These are phyloP conservation scores for Zaprionus gabonicus DNA, from an alignment of 1,140 invertebrate species.

Conservation along the genomic window DNA sequence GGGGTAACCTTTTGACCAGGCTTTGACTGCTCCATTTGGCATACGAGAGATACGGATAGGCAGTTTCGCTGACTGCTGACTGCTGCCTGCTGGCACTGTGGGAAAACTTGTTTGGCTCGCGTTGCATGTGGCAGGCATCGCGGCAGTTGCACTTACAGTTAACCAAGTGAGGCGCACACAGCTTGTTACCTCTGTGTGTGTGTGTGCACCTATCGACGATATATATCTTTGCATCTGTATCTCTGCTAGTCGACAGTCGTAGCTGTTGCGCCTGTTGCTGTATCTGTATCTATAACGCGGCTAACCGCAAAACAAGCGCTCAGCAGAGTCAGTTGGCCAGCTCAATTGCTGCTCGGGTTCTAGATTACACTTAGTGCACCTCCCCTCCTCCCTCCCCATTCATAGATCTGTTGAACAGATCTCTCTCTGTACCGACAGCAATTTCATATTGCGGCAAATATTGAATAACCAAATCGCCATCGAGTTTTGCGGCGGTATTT, in stretches of 20 bases:
- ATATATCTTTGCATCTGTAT: constrained; percentile 34
- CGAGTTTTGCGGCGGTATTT: constrained; percentile 58
- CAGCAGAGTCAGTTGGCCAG: constrained; percentile 35
- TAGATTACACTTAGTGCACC: constrained; percentile 49
- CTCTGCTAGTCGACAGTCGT: constrained; percentile 4
- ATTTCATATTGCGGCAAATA: constrained; percentile 67
- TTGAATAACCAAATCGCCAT: constrained; percentile 79
- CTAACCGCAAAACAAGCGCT: constrained; percentile 70
- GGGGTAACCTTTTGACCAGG: constrained; percentile 75
- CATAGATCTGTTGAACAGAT: constrained; percentile 1
- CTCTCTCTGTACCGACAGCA: constrained; percentile 18
- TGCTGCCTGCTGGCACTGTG: constrained; percentile 26
- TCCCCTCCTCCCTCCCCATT: not conserved
- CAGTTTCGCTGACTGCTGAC: constrained; percentile 24
- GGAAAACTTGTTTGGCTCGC: constrained; percentile 75
- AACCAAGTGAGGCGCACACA: constrained; percentile 51
- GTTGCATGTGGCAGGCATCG: constrained; percentile 35
- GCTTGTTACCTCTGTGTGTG: constrained; percentile 45
- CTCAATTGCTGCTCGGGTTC: constrained; percentile 60
- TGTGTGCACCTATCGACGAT: constrained; percentile 6
- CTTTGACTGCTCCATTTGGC: constrained; percentile 59
- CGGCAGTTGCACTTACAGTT: constrained; percentile 59
- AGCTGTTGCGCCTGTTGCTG: constrained; percentile 7
- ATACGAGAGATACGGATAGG: constrained; percentile 27
- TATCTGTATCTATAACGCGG: constrained; percentile 67